Evolutionary conservation across 2,888 invertebrate genomes (phyloP).

Genomic region (Drosophila neotestacea): DNA sequence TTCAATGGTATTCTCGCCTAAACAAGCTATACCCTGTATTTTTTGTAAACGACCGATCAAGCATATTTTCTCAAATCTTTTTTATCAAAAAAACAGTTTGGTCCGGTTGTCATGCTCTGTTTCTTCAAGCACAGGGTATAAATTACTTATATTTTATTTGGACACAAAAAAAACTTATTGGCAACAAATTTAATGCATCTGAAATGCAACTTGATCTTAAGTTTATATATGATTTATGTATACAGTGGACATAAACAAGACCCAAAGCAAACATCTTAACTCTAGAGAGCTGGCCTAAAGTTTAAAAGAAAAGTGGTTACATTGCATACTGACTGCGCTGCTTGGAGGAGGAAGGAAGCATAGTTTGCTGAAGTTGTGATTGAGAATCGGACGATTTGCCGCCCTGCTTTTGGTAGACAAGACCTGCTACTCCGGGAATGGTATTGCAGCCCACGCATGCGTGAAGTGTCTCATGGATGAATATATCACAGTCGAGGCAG

Average conservation of each 20-base stretch:
- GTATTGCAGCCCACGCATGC: constrained; percentile 98
- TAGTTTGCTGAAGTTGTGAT: constrained; percentile 4
- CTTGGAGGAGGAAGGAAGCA: constrained; percentile 47
- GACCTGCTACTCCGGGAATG: constrained; percentile 83
- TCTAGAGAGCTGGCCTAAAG: background rate
- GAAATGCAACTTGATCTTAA: constrained; percentile 18
- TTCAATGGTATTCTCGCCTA: background rate
- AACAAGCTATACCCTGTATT: constrained; percentile 2
- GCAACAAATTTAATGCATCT: constrained; percentile 11
- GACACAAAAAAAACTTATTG: constrained; percentile 20
- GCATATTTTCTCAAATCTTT: constrained; percentile 5
- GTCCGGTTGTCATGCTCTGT: too few species aligned
- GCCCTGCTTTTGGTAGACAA: constrained; percentile 78
- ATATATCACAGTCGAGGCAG: constrained; percentile 98
- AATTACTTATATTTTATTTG: constrained; percentile 9
- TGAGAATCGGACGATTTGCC: constrained; percentile 31
- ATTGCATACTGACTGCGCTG: constrained; percentile 43
- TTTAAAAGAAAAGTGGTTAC: background rate
- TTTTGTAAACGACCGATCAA: background rate
- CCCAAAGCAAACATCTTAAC: background rate
- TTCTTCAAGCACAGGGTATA: background rate
- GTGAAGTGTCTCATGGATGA: constrained; percentile 96
- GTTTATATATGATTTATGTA: constrained; percentile 2
- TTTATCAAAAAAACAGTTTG: too few species aligned
- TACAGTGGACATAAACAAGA: background rate